Evolutionary conservation across 1,140 invertebrate genomes (phyloP), one percentile per base, ranked within the genome.

Genomic region (Neotoxoptera formosana): DNA sequence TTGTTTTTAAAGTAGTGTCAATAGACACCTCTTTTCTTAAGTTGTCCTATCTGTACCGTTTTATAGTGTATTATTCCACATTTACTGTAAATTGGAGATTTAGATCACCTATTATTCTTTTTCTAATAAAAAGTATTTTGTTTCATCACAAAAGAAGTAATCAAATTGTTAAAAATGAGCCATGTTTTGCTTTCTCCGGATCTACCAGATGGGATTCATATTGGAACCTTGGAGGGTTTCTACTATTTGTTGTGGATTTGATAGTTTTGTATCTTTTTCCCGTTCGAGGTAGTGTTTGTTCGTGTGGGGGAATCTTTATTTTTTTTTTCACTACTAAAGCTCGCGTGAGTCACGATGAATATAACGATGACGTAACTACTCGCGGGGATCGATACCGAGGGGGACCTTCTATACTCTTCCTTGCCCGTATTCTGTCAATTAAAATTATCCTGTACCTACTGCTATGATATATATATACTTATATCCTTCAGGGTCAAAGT

Each of bases 341-440:
- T 93, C 48, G 76, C 81, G 81, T 93, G 91, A 93, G 91, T 93
- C 91, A 93, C 84, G 41, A 45, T 36, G 30, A 30, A 14, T 76
- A 47, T 45, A 83, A 51, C 91, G 91, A 83, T 93, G 91, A 93
- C 91, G 91, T 86, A 93, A 93, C 76, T 83, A 30, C 60, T 76
- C 48, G 3, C 48, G 91, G 81, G 45, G 81, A 53, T 93, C 91
- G 91, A 93, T 93, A 93, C 9, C 17, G 51, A 53, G 81, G 81
- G 91, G 91, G 41, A 81, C 41, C 48, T 67, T 76, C 60, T 76
- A 76, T n/a, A 17, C 30, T 76, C 41, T 56, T 51, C 91, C 51
- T 83, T 93, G 45, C 81, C 81, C 45, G 67, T 36, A 36, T 91
- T 83, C 25, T 17, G 47, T 51, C 90, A 91, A 91, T 91, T 91